Percentiles rank a stretch among this genome's conserved stretches.
Conservation (phyloP, 2,797 vertebrate species). For the Danio aesculapii region DNA sequence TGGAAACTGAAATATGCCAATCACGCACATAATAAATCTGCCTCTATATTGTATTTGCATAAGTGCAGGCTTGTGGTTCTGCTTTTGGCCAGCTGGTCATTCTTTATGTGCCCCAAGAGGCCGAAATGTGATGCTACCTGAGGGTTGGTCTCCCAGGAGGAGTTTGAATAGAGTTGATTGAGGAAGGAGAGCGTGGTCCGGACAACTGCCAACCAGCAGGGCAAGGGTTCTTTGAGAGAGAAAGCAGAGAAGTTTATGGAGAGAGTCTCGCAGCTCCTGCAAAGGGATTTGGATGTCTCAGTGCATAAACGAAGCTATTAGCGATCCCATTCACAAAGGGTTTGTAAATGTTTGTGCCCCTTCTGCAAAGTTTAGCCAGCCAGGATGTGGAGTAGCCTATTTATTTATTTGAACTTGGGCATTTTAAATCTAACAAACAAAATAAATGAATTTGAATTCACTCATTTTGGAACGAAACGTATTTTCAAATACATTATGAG, state of each 20-base stretch:
- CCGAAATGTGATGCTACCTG: constrained; percentile 44
- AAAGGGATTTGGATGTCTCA: constrained; percentile 49
- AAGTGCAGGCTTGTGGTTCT: background rate
- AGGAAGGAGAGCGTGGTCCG: constrained; percentile 2
- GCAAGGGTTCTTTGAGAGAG: constrained; percentile 50
- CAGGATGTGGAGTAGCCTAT: background rate
- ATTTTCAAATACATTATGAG: too few species aligned
- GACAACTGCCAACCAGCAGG: constrained; percentile 26
- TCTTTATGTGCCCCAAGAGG: constrained; percentile 18
- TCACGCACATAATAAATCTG: constrained; percentile 11
- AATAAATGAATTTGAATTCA: too few species aligned
- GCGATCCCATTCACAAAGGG: constrained; percentile 11
- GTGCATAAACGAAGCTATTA: constrained; percentile 45
- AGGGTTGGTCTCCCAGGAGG: constrained; percentile 27
- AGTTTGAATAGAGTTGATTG: constrained; percentile 20
- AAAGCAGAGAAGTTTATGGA: constrained; percentile 54
- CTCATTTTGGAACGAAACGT: too few species aligned
- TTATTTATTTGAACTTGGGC: too few species aligned
- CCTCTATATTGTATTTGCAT: constrained; percentile 23
- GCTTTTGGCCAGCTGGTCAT: constrained; percentile 13
- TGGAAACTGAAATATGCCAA: constrained; percentile 18
- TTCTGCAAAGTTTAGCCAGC: constrained; percentile 31
- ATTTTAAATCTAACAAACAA: too few species aligned
- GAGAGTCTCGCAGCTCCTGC: constrained; percentile 46
- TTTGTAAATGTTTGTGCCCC: constrained; percentile 44